These are phyloP conservation scores for Altica lythri DNA, from an alignment of 2,888 invertebrate genomes.

Conservation along the genomic window DNA sequence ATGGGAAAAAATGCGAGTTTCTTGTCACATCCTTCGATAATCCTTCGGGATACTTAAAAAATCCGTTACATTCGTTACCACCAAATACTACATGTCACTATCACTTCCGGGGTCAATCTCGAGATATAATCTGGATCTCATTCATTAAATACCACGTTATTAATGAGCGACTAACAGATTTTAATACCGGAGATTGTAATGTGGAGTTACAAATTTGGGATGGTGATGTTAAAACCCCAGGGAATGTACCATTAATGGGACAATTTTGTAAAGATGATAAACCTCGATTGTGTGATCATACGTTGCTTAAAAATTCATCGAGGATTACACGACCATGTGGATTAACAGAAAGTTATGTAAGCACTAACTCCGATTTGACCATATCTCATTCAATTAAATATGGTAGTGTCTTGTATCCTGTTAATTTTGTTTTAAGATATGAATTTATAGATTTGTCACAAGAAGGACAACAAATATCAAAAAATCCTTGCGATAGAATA, in stretches of 20 bases:
- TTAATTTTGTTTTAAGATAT: slow-evolving; percentile 77
- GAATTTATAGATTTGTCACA: slow-evolving; percentile 80
- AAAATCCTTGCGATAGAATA: slow-evolving; percentile 67
- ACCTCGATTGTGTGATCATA: slow-evolving; percentile 75
- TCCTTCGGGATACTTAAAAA: slow-evolving; percentile 73
- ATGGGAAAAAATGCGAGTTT: slow-evolving; percentile 77
- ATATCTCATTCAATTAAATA: slow-evolving; percentile 76
- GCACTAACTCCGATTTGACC: slow-evolving; percentile 74
- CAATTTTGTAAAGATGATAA: slow-evolving; percentile 79
- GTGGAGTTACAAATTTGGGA: slow-evolving; percentile 76
- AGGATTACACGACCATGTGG: slow-evolving; percentile 74
- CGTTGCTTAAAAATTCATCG: slow-evolving; percentile 72
- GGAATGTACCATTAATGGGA: slow-evolving; percentile 65
- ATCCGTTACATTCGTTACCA: slow-evolving; percentile 77
- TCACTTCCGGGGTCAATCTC: slow-evolving; percentile 74
- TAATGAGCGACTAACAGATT: slow-evolving; percentile 61
- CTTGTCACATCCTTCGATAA: slow-evolving; percentile 75
- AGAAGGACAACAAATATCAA: slow-evolving; percentile 67
- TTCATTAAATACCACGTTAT: slow-evolving; percentile 83
- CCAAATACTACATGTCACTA: slow-evolving; percentile 83
- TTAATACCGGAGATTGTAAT: slow-evolving; percentile 73
- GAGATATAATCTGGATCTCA: slow-evolving; percentile 82
- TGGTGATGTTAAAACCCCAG: slow-evolving; percentile 61
- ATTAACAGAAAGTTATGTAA: slow-evolving; percentile 76
- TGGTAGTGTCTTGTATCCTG: slow-evolving; percentile 79